Conservation (phyloP, 2,797 vertebrate genomes). For the Enteromius unitaeniatus region DNA sequence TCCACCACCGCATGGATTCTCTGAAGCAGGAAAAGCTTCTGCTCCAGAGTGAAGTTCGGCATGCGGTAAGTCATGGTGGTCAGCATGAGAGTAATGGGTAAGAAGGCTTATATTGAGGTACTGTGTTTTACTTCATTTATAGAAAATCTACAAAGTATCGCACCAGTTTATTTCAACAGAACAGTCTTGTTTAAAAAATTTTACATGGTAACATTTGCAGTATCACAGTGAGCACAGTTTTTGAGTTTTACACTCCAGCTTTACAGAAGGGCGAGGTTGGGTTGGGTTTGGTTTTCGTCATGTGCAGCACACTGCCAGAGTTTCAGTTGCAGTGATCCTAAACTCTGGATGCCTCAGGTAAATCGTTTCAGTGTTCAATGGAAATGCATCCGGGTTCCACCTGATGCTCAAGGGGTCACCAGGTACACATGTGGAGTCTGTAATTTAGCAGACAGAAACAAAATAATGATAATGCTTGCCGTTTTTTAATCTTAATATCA, state of each 20-base stretch:
- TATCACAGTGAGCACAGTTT: conserved; percentile 7
- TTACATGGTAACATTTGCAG: conserved; percentile 2
- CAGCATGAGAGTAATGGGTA: conserved; percentile 47
- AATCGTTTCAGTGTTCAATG: not conserved
- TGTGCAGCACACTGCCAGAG: not conserved
- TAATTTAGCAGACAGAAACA: conserved; percentile 14
- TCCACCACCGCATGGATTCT: conserved; percentile 67
- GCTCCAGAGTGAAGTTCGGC: conserved; percentile 67
- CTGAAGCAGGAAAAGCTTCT: conserved; percentile 67
- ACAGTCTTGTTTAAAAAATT: conserved; percentile 10
- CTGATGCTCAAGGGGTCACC: conserved; percentile 25
- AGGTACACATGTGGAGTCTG: conserved; percentile 27
- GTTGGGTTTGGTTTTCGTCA: conserved; percentile 3
- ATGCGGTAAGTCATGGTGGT: conserved; percentile 65
- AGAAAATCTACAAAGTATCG: not conserved
- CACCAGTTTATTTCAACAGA: not conserved
- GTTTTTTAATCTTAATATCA: not conserved
- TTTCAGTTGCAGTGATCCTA: conserved; percentile 28
- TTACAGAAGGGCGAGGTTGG: conserved; percentile 1
- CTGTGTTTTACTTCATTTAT: not conserved
- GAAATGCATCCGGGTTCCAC: conserved; percentile 10
- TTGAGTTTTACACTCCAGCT: conserved; percentile 9
- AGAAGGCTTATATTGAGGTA: conserved; percentile 16
- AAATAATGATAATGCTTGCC: not conserved
- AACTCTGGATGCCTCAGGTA: conserved; percentile 27